Evolutionary conservation across 2,888 invertebrate genomes (phyloP), one percentile per base, ranked within the genome.

Genomic region (Sycophila texana): DNA sequence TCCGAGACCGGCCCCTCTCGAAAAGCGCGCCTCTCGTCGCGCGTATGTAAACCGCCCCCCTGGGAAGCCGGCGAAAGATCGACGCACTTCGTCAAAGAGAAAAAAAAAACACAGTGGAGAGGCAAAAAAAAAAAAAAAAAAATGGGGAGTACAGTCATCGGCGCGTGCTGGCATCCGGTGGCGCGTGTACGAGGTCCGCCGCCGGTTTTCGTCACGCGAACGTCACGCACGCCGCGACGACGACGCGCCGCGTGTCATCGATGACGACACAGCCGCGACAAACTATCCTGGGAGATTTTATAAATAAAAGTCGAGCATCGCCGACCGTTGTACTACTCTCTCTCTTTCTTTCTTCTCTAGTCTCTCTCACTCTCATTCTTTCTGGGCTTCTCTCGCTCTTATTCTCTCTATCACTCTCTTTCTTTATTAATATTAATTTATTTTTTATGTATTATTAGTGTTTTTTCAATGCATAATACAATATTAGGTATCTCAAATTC

Each of bases 221-320:
- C 39, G 39, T 39, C 39, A 55, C 71, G 74, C 13, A 26, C 65
- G 57, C 51, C 60, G 60, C 65, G 47, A 20, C 18, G 39, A 26
- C 22, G 26, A 26, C 4, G 57, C 30, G 66, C 14, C 67, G 72
- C 60, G 72, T 80, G 76, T 80, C 80, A 76, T 76, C 76, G 58
- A 63, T 80, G 80, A 79, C 79, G 79, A 79, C 71, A 66, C 66
- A 13, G 2, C 26, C 13, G 3, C 5, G n/a, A 0, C 22, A 47
- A 39, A 53, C 61, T 65, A 55, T 71, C 60, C 65, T 53, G 76
- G 53, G 53, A 55, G 20, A 55, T 65, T 61, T 67, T 78, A 73
- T 78, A 78, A 73, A 78, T 73, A 78, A 55, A 20, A 1, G 39
- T 7, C 39, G 39, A 39, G 7, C 39, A 39, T 39, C 7, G 39